These are phyloP conservation scores for Cyclophora punctaria DNA, from an alignment of 2,888 invertebrate species.

Conservation along the genomic window DNA sequence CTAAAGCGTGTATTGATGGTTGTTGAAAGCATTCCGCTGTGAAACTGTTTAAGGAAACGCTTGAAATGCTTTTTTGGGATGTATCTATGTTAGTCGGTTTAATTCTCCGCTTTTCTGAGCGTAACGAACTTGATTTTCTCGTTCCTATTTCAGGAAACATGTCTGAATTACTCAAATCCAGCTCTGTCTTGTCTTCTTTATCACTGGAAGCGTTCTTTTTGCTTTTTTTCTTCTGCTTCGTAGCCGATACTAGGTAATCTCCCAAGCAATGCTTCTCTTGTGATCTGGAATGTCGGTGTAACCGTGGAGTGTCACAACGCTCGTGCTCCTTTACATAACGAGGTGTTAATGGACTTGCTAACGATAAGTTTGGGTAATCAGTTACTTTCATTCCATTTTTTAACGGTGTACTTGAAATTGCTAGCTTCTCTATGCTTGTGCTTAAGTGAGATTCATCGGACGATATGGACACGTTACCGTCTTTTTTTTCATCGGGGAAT, in stretches of 20 bases:
- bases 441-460: slow-evolving; percentile 56
- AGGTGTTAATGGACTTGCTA: slow-evolving; percentile 52
- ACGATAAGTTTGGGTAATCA: slow-evolving; percentile 36
- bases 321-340: slow-evolving; percentile 43
- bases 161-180: slow-evolving; percentile 58
- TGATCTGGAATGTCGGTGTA: slow-evolving; percentile 46
- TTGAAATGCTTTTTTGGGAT: slow-evolving; percentile 46
- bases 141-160: slow-evolving; percentile 63
- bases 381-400: slow-evolving; percentile 45
- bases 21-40: slow-evolving; percentile 51
- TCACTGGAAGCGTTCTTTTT: slow-evolving; percentile 45
- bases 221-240: slow-evolving; percentile 53
- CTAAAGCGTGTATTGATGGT: slow-evolving; percentile 38
- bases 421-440: slow-evolving; percentile 39
- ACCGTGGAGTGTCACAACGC: slow-evolving; percentile 55
- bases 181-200: slow-evolving; percentile 38
- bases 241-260: slow-evolving; percentile 48
- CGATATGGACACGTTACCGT: slow-evolving; percentile 35
- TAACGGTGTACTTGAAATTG: slow-evolving; percentile 54
- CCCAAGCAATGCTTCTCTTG: slow-evolving; percentile 59
- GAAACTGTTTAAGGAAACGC: slow-evolving; percentile 49
- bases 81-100: slow-evolving; percentile 70
- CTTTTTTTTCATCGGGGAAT: slow-evolving; percentile 48
- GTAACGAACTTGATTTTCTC: slow-evolving; percentile 48
- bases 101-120: slow-evolving; percentile 57